Percentiles rank a stretch among this genome's conserved stretches.
phyloP scores from a whole-genome alignment of 2,113 vertebrate species.

The Cololabis saira region DNA sequence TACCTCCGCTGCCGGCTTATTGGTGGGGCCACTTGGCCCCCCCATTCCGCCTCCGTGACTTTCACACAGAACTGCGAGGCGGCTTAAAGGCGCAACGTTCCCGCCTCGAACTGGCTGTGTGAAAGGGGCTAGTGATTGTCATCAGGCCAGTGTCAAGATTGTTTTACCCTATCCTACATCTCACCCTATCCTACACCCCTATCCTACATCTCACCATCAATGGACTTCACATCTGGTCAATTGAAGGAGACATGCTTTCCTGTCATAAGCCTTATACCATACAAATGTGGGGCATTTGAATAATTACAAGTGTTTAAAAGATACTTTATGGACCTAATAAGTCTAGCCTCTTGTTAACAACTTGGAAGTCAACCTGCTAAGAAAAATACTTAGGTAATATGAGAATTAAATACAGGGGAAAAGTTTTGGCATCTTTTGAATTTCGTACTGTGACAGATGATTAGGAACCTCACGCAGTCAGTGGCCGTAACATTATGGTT shows the following conservation, averaged over 20 bases:
- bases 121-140: no score
- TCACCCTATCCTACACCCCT: background rate
- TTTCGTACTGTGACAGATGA: constrained; percentile 51
- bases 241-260: background rate
- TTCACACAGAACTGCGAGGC: no score
- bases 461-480: constrained; percentile 48
- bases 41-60: no score
- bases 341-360: constrained; percentile 48
- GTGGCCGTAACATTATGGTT: constrained; percentile 15
- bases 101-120: no score
- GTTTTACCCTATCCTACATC: constrained; percentile 18
- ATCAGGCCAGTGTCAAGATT: constrained; percentile 55
- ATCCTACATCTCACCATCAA: constrained; percentile 8
- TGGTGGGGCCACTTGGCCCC: no score
- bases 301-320: constrained; percentile 70
- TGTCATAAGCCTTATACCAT: constrained; percentile 51
- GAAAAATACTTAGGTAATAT: constrained; percentile 49
- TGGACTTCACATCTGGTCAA: constrained; percentile 6
- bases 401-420: constrained; percentile 34
- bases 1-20: no score
- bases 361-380: constrained; percentile 44
- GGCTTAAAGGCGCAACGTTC: no score
- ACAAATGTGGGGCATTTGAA: constrained; percentile 42
- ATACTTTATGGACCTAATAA: constrained; percentile 71
- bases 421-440: constrained; percentile 44